Evolutionary conservation across 2,888 invertebrate species (phyloP).

Genomic region (Synergus itoensis): DNA sequence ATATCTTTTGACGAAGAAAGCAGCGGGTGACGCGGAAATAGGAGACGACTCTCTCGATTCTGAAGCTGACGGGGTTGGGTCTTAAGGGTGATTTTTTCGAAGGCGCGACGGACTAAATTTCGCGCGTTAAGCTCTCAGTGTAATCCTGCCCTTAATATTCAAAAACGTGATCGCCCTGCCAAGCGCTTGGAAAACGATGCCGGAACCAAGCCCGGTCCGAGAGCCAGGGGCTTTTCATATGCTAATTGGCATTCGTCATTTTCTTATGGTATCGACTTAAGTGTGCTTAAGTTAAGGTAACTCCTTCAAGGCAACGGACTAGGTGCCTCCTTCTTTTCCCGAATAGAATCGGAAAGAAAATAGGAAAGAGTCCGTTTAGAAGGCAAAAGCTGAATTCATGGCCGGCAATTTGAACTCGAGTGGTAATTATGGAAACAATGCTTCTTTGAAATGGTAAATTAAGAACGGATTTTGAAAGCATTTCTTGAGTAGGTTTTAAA

Average conservation of each 20-base stretch:
- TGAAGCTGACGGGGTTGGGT: slow-evolving; percentile 54
- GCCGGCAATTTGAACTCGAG: neutral
- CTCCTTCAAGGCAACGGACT: slow-evolving; percentile 63
- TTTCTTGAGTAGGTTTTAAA: neutral
- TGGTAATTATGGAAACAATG: neutral
- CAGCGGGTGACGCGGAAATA: slow-evolving; percentile 45
- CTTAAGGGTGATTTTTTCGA: slow-evolving; percentile 69
- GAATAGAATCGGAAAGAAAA: slow-evolving; percentile 1
- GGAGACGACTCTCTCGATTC: slow-evolving; percentile 47
- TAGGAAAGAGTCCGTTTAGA: neutral
- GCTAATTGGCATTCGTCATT: slow-evolving; percentile 79
- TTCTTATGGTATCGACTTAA: slow-evolving; percentile 76
- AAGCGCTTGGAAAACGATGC: slow-evolving; percentile 62
- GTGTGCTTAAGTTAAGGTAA: slow-evolving; percentile 74
- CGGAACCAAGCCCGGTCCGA: slow-evolving; percentile 57
- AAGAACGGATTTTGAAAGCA: neutral
- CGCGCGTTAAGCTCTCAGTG: slow-evolving; percentile 76
- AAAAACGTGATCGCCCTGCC: slow-evolving; percentile 78
- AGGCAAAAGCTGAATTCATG: slow-evolving; percentile 9
- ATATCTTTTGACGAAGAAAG: slow-evolving; percentile 34
- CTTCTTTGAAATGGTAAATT: neutral
- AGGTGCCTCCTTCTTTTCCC: slow-evolving; percentile 8
- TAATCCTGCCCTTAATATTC: slow-evolving; percentile 78
- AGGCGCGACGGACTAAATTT: slow-evolving; percentile 75
- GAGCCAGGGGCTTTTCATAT: slow-evolving; percentile 76